A percentile compares a stretch with the other conserved stretches of the same genome.
phyloP scores from a whole-genome alignment of 2,797 vertebrate species.

The Gymnodraco acuticeps region DNA sequence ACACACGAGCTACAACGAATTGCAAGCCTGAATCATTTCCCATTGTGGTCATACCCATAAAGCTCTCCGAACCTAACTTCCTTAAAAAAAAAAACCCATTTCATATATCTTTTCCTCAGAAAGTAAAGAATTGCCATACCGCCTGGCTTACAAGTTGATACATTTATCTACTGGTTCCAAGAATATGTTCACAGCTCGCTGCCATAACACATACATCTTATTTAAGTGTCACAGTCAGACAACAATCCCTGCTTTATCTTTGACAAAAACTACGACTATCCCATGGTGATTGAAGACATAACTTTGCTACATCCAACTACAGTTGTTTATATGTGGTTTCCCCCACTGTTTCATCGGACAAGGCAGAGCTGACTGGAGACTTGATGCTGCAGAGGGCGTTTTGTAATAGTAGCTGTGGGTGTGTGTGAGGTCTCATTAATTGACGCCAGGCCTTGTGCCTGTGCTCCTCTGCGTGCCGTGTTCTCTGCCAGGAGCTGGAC shows the following conservation, averaged over 20 bases:
- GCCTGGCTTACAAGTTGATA: constrained; percentile 40
- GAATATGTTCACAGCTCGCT: constrained; percentile 45
- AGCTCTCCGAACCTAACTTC: constrained; percentile 46
- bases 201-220: constrained; percentile 62
- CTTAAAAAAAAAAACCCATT: constrained; percentile 39
- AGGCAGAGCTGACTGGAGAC: constrained; percentile 66
- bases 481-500: constrained; percentile 80
- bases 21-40: constrained; percentile 42
- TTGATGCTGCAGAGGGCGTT: constrained; percentile 69
- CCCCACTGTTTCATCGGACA: constrained; percentile 44
- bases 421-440: constrained; percentile 85
- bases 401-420: constrained; percentile 78
- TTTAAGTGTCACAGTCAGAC: constrained; percentile 58
- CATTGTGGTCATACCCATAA: constrained; percentile 33
- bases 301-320: constrained; percentile 60
- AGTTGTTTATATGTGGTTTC: constrained; percentile 62
- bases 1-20: constrained; percentile 21
- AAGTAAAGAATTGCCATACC: constrained; percentile 38
- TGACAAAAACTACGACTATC: constrained; percentile 48
- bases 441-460: constrained; percentile 74
- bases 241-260: constrained; percentile 50
- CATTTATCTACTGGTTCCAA: constrained; percentile 45
- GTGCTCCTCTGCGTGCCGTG: constrained; percentile 75
- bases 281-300: constrained; percentile 62
- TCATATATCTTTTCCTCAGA: constrained; percentile 48